A percentile compares a stretch with the other conserved stretches of the same genome.
Conservation (phyloP, 2,113 vertebrate genomes). For the Sprattus sprattus region DNA sequence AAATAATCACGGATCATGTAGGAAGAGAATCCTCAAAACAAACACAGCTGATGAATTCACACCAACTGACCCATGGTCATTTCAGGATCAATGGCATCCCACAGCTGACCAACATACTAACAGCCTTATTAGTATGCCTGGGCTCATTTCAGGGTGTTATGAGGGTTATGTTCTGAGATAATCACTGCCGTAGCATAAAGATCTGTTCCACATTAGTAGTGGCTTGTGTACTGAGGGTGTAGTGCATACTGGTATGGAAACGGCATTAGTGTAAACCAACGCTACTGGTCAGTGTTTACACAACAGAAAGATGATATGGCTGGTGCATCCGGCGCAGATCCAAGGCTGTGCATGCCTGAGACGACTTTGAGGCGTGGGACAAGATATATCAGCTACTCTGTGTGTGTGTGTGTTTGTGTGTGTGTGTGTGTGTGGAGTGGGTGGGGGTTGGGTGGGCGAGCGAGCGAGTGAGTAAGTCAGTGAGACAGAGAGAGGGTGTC, state of each 20-base stretch:
- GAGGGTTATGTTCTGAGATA: slow-evolving; percentile 5
- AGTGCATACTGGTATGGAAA: not conserved
- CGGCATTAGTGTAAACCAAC: not conserved
- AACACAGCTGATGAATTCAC: not conserved
- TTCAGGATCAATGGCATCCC: not conserved
- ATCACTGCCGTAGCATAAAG: not conserved
- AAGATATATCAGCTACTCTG: not conserved
- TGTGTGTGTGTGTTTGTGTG: not conserved
- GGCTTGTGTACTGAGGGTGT: not conserved
- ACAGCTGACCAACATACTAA: not conserved
- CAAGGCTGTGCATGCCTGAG: not conserved
- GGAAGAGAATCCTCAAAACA: not conserved
- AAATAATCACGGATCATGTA: not conserved
- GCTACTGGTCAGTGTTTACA: not conserved
- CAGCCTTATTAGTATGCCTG: not conserved
- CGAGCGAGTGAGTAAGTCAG: not conserved
- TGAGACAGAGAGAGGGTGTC: not conserved
- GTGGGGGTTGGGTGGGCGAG: not conserved
- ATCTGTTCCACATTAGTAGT: not conserved
- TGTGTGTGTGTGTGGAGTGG: not conserved
- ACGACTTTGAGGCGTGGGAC: not conserved
- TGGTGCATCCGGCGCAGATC: not conserved
- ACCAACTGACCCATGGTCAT: not conserved
- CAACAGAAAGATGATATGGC: not conserved
- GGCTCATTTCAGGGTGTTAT: not conserved